Conservation (phyloP, 2,113 vertebrate genomes). For the Vulpes vulpes region DNA sequence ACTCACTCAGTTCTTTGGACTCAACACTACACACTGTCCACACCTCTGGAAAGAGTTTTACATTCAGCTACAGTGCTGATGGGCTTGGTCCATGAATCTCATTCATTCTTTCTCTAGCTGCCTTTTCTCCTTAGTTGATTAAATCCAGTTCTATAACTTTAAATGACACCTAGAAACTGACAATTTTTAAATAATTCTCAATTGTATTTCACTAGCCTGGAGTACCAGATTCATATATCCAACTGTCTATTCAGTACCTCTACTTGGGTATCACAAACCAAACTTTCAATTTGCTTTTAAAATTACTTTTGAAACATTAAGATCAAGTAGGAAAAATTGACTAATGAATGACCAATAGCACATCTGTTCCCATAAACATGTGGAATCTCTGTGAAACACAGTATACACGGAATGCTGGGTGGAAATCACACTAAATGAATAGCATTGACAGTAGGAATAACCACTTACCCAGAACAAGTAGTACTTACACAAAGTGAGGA, state of each 20-base stretch:
- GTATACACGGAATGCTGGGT: not conserved
- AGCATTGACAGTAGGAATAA: not conserved
- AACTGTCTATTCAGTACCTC: not conserved
- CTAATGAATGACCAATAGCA: not conserved
- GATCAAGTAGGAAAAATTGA: not conserved
- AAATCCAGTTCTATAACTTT: conserved; percentile 12
- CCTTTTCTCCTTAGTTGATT: not conserved
- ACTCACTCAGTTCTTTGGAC: not conserved
- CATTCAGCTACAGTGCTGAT: not conserved
- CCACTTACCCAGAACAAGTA: not conserved
- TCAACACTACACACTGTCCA: not conserved
- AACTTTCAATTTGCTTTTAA: conserved; percentile 60
- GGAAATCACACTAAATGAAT: not conserved
- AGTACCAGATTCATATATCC: not conserved
- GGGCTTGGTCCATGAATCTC: not conserved
- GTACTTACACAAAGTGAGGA: not conserved
- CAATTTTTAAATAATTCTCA: conserved; percentile 31
- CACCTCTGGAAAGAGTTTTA: not conserved
- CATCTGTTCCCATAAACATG: not conserved
- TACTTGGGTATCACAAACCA: conserved; percentile 20
- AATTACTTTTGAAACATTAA: conserved; percentile 66
- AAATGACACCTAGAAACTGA: conserved; percentile 36
- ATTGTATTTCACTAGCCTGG: conserved; percentile 44
- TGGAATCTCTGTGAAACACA: conserved; percentile 20
- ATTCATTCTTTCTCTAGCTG: not conserved